A percentile compares a stretch with the other conserved stretches of the same genome.
Conservation (phyloP, 2,797 vertebrate species). For the Poeciliopsis paucimaculata region DNA sequence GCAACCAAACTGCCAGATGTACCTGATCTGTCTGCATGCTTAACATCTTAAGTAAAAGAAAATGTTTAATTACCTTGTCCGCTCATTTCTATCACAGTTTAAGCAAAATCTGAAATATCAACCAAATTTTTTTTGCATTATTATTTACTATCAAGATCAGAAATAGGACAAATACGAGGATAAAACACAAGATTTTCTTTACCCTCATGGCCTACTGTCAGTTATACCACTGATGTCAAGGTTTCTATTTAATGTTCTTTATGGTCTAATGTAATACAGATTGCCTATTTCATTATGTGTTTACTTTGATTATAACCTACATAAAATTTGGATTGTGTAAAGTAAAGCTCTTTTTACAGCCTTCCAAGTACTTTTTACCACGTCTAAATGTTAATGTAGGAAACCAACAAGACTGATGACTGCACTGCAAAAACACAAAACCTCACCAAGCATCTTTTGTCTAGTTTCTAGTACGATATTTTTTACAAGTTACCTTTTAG, state of each 20-base stretch:
- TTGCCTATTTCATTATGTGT: background rate
- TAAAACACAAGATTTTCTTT: background rate
- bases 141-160: background rate
- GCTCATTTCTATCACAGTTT: background rate
- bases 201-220: background rate
- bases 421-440: background rate
- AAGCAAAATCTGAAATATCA: background rate
- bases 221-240: background rate
- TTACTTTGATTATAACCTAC: background rate
- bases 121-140: background rate
- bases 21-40: slow-evolving; percentile 18
- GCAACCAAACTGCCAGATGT: slow-evolving; percentile 1
- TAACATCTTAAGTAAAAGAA: background rate
- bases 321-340: background rate
- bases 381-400: background rate
- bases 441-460: background rate
- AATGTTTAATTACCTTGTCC: background rate
- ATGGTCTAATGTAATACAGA: background rate
- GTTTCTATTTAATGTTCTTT: background rate
- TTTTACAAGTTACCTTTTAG: too few species aligned
- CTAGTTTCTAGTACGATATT: too few species aligned
- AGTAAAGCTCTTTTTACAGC: background rate
- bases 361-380: background rate
- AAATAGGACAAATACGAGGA: background rate
- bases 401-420: background rate